Conservation (phyloP, 2,113 vertebrate species). For the Nansenia antarctica region DNA sequence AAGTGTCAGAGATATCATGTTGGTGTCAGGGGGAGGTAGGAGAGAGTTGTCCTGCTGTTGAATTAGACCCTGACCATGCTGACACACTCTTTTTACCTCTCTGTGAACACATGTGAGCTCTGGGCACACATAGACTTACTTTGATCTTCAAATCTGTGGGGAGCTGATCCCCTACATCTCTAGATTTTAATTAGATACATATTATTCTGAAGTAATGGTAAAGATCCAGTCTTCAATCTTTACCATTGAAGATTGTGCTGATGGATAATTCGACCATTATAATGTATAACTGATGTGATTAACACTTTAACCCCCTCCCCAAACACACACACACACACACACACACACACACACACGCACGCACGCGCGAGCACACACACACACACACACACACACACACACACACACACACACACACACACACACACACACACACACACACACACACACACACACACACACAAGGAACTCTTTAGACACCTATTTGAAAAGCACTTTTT, state of each 20-base stretch:
- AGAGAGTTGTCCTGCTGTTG: conserved; percentile 37
- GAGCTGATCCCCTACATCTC: neutral
- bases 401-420: too few relatives aligned
- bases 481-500: conserved; percentile 9
- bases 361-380: neutral
- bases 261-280: neutral
- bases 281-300: too few relatives aligned
- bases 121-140: neutral
- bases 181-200: too few relatives aligned
- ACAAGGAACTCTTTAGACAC: too few relatives aligned
- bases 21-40: conserved; percentile 9
- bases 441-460: neutral
- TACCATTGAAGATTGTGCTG: neutral
- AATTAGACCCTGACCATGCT: conserved; percentile 44
- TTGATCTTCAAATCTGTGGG: neutral
- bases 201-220: too few relatives aligned
- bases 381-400: too few relatives aligned
- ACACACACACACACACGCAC: too few relatives aligned
- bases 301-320: neutral
- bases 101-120: conserved; percentile 4
- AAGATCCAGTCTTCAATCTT: too few relatives aligned
- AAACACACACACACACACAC: neutral
- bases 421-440: too few relatives aligned
- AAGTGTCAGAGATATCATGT: conserved; percentile 11
- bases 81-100: conserved; percentile 36